These are phyloP conservation scores for Zosterops lateralis DNA, from an alignment of 2,113 vertebrate species.

Conservation along the genomic window DNA sequence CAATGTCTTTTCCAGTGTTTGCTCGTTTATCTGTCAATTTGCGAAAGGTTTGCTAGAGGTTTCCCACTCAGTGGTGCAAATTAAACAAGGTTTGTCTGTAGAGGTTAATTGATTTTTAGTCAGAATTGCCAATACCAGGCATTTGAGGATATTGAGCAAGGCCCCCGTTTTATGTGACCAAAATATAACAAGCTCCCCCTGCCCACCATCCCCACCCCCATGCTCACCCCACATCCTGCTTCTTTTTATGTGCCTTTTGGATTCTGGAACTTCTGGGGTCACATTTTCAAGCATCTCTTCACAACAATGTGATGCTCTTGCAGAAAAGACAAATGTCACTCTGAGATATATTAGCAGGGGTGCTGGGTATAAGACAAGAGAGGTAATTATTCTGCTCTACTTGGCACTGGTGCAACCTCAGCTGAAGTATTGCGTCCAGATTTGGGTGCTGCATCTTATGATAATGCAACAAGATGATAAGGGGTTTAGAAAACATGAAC, in stretches of 20 bases:
- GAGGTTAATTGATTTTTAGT: not conserved
- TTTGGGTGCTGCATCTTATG: not conserved
- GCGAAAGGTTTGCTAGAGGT: not conserved
- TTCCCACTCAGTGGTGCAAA: not conserved
- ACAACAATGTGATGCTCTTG: not conserved
- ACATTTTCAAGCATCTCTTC: not conserved
- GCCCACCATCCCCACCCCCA: not conserved
- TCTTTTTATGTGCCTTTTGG: not conserved
- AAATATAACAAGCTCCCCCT: not conserved
- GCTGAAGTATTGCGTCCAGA: not conserved
- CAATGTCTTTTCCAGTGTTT: not conserved
- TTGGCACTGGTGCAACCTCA: conserved; percentile 42
- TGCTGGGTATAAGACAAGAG: conserved; percentile 1
- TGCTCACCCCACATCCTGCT: not conserved
- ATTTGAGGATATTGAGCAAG: not conserved
- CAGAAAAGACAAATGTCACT: conserved; percentile 35
- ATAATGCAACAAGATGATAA: conserved; percentile 1
- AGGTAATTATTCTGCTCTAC: conserved; percentile 59
- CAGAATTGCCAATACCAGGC: not conserved
- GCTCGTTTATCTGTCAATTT: not conserved
- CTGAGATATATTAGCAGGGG: not conserved
- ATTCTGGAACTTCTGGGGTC: conserved; percentile 4
- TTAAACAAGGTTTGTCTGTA: not conserved
- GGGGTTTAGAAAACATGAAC: not conserved
- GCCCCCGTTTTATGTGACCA: not conserved